Percentiles rank a stretch among this genome's conserved stretches.
Conservation (phyloP, 2,888 invertebrate genomes). For the Tribolium freemani region DNA sequence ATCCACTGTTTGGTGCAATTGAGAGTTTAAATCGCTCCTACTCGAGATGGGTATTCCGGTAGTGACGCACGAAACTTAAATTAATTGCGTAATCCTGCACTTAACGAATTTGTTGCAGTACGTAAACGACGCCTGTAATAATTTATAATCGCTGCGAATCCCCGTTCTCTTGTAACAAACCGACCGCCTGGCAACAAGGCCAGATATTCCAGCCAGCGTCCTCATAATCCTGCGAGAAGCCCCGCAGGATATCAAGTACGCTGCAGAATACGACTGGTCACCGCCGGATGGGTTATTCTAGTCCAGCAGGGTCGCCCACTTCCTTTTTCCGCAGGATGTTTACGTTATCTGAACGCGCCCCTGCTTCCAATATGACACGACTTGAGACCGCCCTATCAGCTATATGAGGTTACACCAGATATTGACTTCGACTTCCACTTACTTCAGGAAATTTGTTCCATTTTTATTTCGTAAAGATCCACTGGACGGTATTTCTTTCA, state of each 20-base stretch:
- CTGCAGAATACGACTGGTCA: constrained; percentile 32
- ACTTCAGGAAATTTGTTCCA: constrained; percentile 45
- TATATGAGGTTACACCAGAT: constrained; percentile 50
- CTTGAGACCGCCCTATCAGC: constrained; percentile 49
- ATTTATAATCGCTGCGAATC: constrained; percentile 2
- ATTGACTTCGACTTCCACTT: constrained; percentile 45
- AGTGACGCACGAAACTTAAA: constrained; percentile 12
- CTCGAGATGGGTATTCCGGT: constrained; percentile 4
- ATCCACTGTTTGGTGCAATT: background rate
- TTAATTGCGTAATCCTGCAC: constrained; percentile 20
- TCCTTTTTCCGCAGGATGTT: constrained; percentile 59
- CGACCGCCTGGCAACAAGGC: constrained; percentile 16
- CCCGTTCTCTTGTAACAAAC: background rate
- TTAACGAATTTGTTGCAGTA: constrained; percentile 16
- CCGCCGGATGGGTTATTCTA: constrained; percentile 57
- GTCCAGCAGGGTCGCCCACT: constrained; percentile 55
- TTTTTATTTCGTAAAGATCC: constrained; percentile 37
- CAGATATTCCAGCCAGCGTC: background rate
- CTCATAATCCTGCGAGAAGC: constrained; percentile 37
- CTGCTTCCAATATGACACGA: constrained; percentile 48
- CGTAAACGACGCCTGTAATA: constrained; percentile 9
- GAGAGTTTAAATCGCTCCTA: background rate
- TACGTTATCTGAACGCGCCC: constrained; percentile 56
- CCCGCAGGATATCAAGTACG: constrained; percentile 31
- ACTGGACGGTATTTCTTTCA: background rate